Base-by-base conservation (phyloP, 2,888 invertebrate species). In the Deilephila elpenor region DNA sequence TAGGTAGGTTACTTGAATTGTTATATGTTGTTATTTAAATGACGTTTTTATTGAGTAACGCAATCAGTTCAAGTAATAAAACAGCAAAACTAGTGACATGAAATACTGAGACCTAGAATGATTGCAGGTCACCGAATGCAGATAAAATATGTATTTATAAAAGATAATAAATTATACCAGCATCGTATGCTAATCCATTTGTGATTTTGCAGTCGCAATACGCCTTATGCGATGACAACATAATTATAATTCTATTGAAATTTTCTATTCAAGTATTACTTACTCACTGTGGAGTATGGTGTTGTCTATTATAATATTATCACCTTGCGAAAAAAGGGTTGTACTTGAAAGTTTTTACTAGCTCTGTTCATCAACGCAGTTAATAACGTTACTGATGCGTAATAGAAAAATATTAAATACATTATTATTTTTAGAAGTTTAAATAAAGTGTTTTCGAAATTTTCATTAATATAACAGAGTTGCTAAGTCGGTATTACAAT, bases 111-210 rank as follows among this genome's bases (percentile, higher is more conserved):
- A 87, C 87, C 83, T 82, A 88, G 86, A 86, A 85, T 85, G 86
- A 85, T 84, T 86, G 83, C 86, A 82, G 89, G 89, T 89, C 89
- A 89, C 84, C 78, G 78, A 81, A 76, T 82, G 78, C 79, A 85
- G 89, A 89, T 89, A 90, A 89, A 83, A 83, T 88, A 81, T 78
- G 83, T 86, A 87, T 84, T 84, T 84, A 83, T 79, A 75, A 80
- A 79, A 77, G 88, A 89, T 89, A 89, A 88, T 80, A 82, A 80
- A 80, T 78, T 80, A 51, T 51, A 67, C 67, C 67, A 67, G 79
- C 79, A 79, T 77, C 78, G 81, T 79, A 80, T 80, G 80, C 81
- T 83, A 83, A 84, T 82, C 84, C 81, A 78, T 77, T 74, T 75
- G 74, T 76, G 73, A 44, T 76, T 78, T 74, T 67, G 75, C 75